Percentiles rank a stretch among this genome's conserved stretches.
These are phyloP conservation scores for Oryzias javanicus DNA, from an alignment of 2,113 vertebrate genomes.

Conservation along the genomic window DNA sequence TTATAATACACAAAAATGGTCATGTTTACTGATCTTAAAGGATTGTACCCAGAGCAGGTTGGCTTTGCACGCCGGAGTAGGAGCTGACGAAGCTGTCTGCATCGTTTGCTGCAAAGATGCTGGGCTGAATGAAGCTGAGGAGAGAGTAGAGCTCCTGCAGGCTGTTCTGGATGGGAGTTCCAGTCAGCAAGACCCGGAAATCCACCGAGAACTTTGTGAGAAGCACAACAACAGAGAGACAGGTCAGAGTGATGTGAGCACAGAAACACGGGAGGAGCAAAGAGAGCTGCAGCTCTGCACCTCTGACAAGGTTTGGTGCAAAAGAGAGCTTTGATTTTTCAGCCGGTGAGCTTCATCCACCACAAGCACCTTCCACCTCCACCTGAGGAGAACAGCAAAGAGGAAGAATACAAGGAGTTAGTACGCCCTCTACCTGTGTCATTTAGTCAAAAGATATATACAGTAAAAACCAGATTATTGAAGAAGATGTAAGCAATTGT, in stretches of 20 bases:
- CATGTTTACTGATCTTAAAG: too few species aligned
- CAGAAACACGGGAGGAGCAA: background rate
- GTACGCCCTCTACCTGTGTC: too few species aligned
- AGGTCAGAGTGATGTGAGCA: background rate
- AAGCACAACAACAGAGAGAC: background rate
- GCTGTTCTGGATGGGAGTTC: constrained; percentile 94
- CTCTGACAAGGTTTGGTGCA: constrained; percentile 83
- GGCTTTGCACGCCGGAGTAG: constrained; percentile 78
- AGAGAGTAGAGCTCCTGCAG: constrained; percentile 90
- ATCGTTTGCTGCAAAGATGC: constrained; percentile 76
- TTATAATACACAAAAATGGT: background rate
- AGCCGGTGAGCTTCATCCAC: constrained; percentile 94
- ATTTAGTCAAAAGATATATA: too few species aligned
- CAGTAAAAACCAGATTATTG: too few species aligned
- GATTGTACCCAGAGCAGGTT: constrained; percentile 74
- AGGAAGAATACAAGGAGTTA: too few species aligned
- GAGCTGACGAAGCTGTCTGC: constrained; percentile 77
- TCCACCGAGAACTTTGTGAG: constrained; percentile 80
- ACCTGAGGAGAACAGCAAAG: constrained; percentile 49
- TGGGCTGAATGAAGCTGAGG: constrained; percentile 87
- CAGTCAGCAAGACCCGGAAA: constrained; percentile 87
- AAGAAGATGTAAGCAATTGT: too few species aligned
- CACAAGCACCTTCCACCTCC: constrained; percentile 79
- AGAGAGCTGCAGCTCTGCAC: constrained; percentile 53
- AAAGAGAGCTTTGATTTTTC: constrained; percentile 88